A percentile compares a stretch with the other conserved stretches of the same genome.
Conservation (phyloP, 2,113 vertebrate genomes). For the Zonotrichia leucophrys region DNA sequence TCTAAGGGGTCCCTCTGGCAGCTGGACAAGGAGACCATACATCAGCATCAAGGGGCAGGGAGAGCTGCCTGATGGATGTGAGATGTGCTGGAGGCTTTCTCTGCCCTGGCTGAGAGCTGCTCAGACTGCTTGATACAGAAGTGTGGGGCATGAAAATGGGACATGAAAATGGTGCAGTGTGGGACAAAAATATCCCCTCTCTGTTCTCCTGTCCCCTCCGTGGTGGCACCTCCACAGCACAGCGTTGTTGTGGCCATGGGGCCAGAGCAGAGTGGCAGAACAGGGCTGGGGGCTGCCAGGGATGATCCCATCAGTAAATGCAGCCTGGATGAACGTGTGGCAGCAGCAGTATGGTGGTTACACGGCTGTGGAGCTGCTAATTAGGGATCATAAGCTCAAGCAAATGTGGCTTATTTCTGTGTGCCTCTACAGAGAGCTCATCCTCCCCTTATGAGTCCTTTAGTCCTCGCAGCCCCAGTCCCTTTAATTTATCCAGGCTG, state of each 20-base stretch:
- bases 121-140: neutral
- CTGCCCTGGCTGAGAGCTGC: neutral
- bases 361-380: neutral
- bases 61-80: neutral
- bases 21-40: neutral
- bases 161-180: neutral
- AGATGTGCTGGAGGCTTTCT: neutral
- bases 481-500: neutral
- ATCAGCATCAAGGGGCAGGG: neutral
- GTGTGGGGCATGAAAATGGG: neutral
- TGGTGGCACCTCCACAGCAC: neutral
- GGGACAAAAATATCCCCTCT: neutral
- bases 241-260: rapidly evolving
- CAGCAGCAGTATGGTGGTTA: neutral
- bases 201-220: rapidly evolving
- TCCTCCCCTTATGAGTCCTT: neutral
- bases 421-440: neutral
- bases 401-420: neutral
- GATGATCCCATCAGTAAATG: neutral
- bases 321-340: rapidly evolving
- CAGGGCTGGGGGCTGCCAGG: neutral
- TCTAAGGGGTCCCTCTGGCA: conserved; percentile 38
- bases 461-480: neutral
- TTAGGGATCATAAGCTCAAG: neutral
- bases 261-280: neutral